Evolutionary conservation across 2,888 invertebrate genomes (phyloP).

Genomic region (Cactoblastis cactorum): DNA sequence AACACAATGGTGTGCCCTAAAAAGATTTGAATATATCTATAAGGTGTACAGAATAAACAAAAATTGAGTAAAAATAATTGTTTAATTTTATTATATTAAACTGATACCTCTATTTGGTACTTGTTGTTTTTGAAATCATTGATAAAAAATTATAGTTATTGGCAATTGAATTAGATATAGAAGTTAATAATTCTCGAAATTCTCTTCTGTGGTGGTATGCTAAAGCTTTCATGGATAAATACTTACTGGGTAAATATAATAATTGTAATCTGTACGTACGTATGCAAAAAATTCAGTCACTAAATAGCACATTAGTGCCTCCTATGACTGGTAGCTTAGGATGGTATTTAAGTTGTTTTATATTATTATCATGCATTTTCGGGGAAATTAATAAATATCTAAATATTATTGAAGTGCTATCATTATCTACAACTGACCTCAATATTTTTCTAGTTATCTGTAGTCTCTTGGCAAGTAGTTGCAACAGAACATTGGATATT

Average conservation of each 20-base stretch:
- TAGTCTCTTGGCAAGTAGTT: background rate
- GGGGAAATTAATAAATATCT: slow-evolving; percentile 25
- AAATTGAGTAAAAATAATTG: background rate
- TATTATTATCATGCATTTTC: slow-evolving; percentile 22
- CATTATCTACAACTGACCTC: slow-evolving; percentile 3
- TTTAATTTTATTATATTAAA: too few species aligned
- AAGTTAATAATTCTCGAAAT: background rate
- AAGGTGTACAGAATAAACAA: background rate
- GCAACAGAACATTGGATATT: background rate
- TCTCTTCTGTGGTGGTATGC: background rate
- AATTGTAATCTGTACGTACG: background rate
- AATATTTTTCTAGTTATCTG: background rate
- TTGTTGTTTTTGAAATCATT: background rate
- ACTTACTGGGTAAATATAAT: background rate
- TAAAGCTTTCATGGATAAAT: background rate
- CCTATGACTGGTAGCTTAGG: slow-evolving; percentile 12
- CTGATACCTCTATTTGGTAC: background rate
- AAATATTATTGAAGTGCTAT: background rate
- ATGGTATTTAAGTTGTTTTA: slow-evolving; percentile 17
- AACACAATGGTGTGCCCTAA: background rate
- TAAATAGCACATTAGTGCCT: slow-evolving; percentile 10
- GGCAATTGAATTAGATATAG: background rate
- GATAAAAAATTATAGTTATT: background rate
- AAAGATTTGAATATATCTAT: background rate
- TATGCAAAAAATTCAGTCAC: slow-evolving; percentile 2